Conservation (phyloP, 2,797 vertebrate genomes). For the Crypturellus tataupa region DNA sequence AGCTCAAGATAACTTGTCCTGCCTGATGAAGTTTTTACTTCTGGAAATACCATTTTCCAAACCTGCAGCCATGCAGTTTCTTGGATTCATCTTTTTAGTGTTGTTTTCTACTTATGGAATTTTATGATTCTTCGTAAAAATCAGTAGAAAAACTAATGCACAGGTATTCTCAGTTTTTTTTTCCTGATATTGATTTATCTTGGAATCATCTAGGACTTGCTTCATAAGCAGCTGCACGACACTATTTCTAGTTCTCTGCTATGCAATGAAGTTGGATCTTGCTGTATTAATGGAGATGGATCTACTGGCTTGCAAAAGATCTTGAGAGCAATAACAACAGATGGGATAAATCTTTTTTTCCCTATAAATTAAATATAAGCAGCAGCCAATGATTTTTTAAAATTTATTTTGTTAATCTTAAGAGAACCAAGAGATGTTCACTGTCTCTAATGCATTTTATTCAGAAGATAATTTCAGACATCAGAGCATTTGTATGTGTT, state of each 20-base stretch:
- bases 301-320: neutral
- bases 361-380: neutral
- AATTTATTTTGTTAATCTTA: neutral
- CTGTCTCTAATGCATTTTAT: neutral
- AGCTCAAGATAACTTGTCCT: neutral
- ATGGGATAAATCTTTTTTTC: neutral
- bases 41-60: neutral
- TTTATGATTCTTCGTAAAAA: neutral
- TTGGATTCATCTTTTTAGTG: neutral
- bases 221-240: neutral
- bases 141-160: neutral
- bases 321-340: neutral
- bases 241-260: neutral
- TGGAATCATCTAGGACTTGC: neutral
- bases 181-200: neutral
- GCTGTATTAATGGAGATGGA: neutral
- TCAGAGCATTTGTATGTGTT: neutral
- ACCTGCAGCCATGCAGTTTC: neutral
- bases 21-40: neutral
- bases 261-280: neutral
- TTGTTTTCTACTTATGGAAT: neutral
- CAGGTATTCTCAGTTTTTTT: rapidly evolving
- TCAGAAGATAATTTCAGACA: neutral
- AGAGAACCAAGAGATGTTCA: neutral
- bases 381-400: neutral